Conservation (phyloP, 2,113 vertebrate species). For the Nycticebus coucang region DNA sequence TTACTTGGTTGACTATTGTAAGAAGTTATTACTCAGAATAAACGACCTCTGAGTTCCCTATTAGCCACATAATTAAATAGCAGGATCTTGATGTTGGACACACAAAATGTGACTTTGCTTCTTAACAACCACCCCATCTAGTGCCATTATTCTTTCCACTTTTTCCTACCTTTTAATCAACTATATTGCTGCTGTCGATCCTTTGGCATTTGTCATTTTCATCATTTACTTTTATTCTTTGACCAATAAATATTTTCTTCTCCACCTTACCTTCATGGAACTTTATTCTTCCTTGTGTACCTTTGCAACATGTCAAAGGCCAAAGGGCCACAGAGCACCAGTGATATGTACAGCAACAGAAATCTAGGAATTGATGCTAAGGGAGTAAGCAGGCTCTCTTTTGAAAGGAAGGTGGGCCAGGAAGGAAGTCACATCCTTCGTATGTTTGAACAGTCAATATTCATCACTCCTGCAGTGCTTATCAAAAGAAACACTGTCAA, state of each 20-base stretch:
- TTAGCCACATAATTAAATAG: not conserved
- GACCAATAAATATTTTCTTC: not conserved
- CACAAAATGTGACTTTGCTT: not conserved
- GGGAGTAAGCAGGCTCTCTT: not conserved
- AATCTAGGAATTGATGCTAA: not conserved
- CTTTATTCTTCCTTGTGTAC: not conserved
- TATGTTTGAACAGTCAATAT: not conserved
- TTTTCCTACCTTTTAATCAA: not conserved
- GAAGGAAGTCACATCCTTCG: not conserved
- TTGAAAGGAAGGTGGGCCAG: not conserved
- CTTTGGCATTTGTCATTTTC: not conserved
- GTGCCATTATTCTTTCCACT: not conserved
- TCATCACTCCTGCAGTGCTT: not conserved
- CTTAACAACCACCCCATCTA: not conserved
- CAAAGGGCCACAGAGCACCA: not conserved
- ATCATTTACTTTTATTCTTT: not conserved
- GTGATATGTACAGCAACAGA: not conserved
- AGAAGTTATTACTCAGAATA: too few species aligned
- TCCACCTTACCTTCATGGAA: not conserved
- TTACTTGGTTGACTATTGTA: not conserved
- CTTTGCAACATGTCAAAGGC: not conserved
- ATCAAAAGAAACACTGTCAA: not conserved
- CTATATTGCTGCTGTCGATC: not conserved
- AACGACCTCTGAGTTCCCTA: not conserved
- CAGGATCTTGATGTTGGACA: not conserved